Evolutionary conservation across 1,140 invertebrate genomes (phyloP).

Genomic region (Drosophila insularis): DNA sequence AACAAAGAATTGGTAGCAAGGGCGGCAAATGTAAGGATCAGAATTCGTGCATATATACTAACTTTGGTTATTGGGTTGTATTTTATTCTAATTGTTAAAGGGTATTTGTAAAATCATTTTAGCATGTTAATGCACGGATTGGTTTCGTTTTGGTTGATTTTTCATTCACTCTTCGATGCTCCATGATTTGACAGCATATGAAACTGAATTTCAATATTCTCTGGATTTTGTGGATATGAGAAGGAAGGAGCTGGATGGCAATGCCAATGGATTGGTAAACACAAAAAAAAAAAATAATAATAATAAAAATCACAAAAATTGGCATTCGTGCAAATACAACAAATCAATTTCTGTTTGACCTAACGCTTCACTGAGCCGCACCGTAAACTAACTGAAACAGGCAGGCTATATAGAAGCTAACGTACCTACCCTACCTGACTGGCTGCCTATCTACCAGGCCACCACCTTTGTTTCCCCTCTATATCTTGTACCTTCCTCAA

Average conservation of each 20-base stretch:
- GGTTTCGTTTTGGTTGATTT: constrained; percentile 14
- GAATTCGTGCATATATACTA: no score
- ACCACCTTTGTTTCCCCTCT: neutral
- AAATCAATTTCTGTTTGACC: constrained; percentile 77
- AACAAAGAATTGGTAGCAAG: no score
- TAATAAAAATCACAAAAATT: constrained; percentile 27
- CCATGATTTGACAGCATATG: constrained; percentile 6
- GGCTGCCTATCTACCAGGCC: constrained; percentile 2
- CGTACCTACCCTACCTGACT: neutral
- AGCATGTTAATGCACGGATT: constrained; percentile 2
- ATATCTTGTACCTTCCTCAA: constrained; percentile 49
- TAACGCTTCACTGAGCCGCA: constrained; percentile 66
- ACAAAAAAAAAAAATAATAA: neutral
- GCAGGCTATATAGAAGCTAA: constrained; percentile 10
- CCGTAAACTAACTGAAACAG: constrained; percentile 56
- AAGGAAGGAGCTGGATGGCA: no score
- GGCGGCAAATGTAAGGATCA: no score
- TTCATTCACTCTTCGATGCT: constrained; percentile 3
- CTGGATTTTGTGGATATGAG: constrained; percentile 6
- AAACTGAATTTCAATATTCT: constrained; percentile 15
- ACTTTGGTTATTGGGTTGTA: neutral
- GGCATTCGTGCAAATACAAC: constrained; percentile 44
- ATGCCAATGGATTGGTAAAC: neutral
- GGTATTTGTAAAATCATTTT: neutral
- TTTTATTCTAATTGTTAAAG: neutral